Conservation (phyloP, 1,140 invertebrate genomes). For the Mercenaria mercenaria region DNA sequence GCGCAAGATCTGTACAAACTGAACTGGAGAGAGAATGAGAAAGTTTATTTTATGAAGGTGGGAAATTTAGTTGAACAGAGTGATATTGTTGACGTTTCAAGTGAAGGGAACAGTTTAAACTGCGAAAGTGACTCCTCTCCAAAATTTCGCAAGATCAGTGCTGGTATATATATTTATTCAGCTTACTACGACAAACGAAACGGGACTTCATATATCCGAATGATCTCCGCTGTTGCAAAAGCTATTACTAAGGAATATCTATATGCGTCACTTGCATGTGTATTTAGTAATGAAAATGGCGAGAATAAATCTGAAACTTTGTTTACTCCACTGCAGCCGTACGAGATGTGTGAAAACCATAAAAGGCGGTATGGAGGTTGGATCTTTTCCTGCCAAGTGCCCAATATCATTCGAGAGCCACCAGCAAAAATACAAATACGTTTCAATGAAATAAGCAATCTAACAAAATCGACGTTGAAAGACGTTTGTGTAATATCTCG, state of each 20-base stretch:
- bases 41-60: conserved; percentile 21
- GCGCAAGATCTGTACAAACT: background rate
- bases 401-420: conserved; percentile 1
- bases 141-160: background rate
- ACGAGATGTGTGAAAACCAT: conserved; percentile 81
- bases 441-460: background rate
- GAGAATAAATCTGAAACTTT: background rate
- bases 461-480: background rate
- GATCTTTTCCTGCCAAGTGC: conserved; percentile 74
- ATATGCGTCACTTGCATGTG: background rate
- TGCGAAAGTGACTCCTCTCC: background rate
- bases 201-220: background rate
- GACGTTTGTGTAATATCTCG: conserved; percentile 15
- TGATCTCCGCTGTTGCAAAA: conserved; percentile 7
- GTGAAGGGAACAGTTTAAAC: background rate
- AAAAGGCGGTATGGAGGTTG: conserved; percentile 72
- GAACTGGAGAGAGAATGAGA: background rate
- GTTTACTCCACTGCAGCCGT: background rate
- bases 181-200: conserved; percentile 31
- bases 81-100: background rate
- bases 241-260: background rate
- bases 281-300: conserved; percentile 18
- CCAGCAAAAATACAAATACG: background rate
- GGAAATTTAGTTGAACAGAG: background rate
- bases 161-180: conserved; percentile 44